A percentile compares a stretch with the other conserved stretches of the same genome.
phyloP scores from a whole-genome alignment of 2,888 invertebrate genomes.

The Coleophora deauratella region DNA sequence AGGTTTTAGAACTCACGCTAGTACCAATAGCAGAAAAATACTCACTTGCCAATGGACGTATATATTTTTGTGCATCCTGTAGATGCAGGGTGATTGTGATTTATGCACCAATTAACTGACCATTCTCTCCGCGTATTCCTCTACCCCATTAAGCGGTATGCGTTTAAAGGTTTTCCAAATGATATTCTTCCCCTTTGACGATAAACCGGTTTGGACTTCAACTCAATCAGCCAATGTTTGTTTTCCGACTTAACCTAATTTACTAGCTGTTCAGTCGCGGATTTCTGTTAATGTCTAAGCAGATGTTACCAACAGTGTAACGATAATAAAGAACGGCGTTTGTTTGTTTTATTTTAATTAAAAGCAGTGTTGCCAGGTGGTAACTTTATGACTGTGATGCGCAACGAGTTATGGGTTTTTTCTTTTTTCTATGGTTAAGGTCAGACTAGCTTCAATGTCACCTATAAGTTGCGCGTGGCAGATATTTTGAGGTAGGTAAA shows the following conservation, averaged over 20 bases:
- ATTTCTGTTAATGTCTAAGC: slow-evolving; percentile 14
- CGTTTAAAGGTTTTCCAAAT: slow-evolving; percentile 50
- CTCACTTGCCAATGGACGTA: no score
- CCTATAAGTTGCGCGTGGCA: no score
- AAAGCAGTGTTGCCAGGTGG: slow-evolving; percentile 11
- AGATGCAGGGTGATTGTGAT: slow-evolving; percentile 33
- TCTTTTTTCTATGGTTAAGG: no score
- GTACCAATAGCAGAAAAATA: no score
- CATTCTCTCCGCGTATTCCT: slow-evolving; percentile 36
- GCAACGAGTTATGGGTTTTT: no score
- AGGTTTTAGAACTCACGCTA: no score
- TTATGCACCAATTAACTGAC: slow-evolving; percentile 69
- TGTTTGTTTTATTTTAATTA: slow-evolving; percentile 44
- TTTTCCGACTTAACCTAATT: slow-evolving; percentile 59
- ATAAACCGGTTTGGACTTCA: slow-evolving; percentile 41
- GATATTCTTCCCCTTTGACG: slow-evolving; percentile 41
- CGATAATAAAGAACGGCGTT: slow-evolving; percentile 22
- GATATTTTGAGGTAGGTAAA: no score
- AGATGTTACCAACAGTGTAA: slow-evolving; percentile 41
- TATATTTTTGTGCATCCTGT: no score
- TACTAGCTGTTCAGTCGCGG: slow-evolving; percentile 21
- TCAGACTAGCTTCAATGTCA: no score
- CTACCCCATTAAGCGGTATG: not conserved
- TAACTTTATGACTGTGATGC: no score
- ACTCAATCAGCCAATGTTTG: slow-evolving; percentile 64